Percentiles rank a stretch among this genome's conserved stretches.
Conservation (phyloP, 2,797 vertebrate genomes). For the Euthynnus affinis region DNA sequence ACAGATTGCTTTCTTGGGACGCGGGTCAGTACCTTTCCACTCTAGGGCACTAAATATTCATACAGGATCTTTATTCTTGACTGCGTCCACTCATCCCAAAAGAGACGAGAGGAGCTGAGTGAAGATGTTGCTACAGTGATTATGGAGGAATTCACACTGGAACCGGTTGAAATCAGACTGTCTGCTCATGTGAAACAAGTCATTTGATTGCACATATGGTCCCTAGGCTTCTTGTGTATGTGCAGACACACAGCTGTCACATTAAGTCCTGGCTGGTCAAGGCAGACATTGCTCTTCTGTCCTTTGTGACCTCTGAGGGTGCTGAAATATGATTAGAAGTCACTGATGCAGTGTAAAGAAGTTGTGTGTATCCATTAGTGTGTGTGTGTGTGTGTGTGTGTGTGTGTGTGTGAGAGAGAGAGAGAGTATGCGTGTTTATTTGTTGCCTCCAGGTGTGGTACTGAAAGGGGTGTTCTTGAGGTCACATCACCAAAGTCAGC, state of each 20-base stretch:
- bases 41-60: slow-evolving; percentile 1
- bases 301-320: slow-evolving; percentile 32
- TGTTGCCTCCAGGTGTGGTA: slow-evolving; percentile 17
- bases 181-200: slow-evolving; percentile 53
- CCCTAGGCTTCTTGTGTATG: slow-evolving; percentile 1
- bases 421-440: background rate
- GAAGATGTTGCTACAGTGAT: slow-evolving; percentile 1
- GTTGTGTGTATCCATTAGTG: background rate
- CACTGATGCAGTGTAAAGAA: slow-evolving; percentile 30
- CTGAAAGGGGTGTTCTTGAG: slow-evolving; percentile 5
- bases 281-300: slow-evolving; percentile 21
- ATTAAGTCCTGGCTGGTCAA: slow-evolving; percentile 11
- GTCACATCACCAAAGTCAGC: slow-evolving; percentile 3
- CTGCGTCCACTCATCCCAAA: slow-evolving; percentile 11
- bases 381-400: background rate
- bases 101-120: background rate
- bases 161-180: slow-evolving; percentile 35
- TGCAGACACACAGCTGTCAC: slow-evolving; percentile 11
- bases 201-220: slow-evolving; percentile 46
- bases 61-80: slow-evolving; percentile 12
- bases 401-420: too few relatives aligned
- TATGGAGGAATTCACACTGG: slow-evolving; percentile 31
- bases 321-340: slow-evolving; percentile 44
- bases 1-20: background rate
- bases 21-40: slow-evolving; percentile 5